Conservation (phyloP, 1,140 invertebrate species). For the Drosophila saltans region DNA sequence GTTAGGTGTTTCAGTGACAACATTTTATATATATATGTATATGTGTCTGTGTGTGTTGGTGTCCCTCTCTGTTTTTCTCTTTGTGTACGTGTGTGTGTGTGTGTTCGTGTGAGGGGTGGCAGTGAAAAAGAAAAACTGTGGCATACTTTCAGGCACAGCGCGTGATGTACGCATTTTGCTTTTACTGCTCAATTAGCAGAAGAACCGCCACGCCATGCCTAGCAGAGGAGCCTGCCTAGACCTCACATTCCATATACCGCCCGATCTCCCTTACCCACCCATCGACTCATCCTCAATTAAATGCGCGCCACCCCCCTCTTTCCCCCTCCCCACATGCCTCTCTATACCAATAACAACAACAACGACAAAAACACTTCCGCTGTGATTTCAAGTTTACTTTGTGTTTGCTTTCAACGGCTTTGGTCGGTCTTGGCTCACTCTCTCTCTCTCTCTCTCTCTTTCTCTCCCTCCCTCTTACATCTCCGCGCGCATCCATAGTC, state of each 20-base stretch:
- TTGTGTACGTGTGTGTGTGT: slow-evolving; percentile 1
- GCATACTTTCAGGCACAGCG: slow-evolving; percentile 57
- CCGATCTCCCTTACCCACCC: background rate
- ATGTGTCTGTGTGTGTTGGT: slow-evolving; percentile 12
- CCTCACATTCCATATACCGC: background rate
- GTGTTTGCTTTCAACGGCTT: slow-evolving; percentile 44
- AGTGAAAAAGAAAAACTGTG: slow-evolving; percentile 52
- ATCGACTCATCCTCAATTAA: background rate
- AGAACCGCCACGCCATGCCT: slow-evolving; percentile 12
- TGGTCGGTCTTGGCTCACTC: background rate
- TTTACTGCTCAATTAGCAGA: slow-evolving; percentile 76
- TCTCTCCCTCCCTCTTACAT: background rate
- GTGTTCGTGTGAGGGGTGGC: background rate
- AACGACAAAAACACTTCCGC: slow-evolving; percentile 37
- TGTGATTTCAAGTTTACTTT: slow-evolving; percentile 60
- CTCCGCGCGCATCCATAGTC: slow-evolving; percentile 28
- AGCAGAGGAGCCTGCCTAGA: background rate
- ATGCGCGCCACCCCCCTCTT: too few species aligned
- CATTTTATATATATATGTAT: background rate
- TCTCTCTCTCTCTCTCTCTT: background rate
- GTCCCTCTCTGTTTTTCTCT: background rate
- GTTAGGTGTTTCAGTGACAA: slow-evolving; percentile 25
- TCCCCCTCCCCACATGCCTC: background rate
- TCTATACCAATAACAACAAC: background rate
- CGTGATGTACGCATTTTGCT: slow-evolving; percentile 36